Evolutionary conservation across 92 coral and sea anemone species (phyloP), one percentile per base, ranked within the genome.

Genomic region (Isaurus tuberculatus): DNA sequence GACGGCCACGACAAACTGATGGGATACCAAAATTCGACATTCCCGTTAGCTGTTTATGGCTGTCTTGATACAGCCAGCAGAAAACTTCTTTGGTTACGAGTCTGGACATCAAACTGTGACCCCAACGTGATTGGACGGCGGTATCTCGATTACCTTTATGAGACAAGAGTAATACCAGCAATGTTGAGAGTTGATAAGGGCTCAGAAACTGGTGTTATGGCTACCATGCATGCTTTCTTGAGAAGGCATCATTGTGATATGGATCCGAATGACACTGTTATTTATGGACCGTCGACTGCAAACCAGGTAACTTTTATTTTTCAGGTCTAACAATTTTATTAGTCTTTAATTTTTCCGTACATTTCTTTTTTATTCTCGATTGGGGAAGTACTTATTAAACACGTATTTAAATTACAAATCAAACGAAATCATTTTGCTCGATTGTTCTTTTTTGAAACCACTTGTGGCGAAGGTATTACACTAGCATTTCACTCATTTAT

Each of bases 171-270:
- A 65, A 79, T 86, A 8, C 28, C 90, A 65, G 75, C 88, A 63
- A 84, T 69, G 72, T 83, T 88, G 71, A 44, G 92, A 33, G 87
- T 88, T 46, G 92, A 83, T 86, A 91, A 79, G 72, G 88, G 92
- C 10, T 65, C 88, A 23, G 92, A 88, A 63, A 89, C 92, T 9
- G 95, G 94, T 30, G 83, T 77, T 49, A 91, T 88, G 92, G 88
- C 88, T 37, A 85, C 94, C 37, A 85, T 88, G 90, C 94, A 91
- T 70, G 71, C 88, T 26, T 85, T 74, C 72, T 77, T 88, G 78
- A 75, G 88, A 68, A 79, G 84, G 71, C 84, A 80, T 82, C 84
- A 72, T 71, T 66, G 86, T 75, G 85, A 85, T 69, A 79, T 85
- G 84, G 89, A 77, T 72, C 89, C 89, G 30, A 79, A 40, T 77